Percentiles rank a stretch among this genome's conserved stretches.
These are phyloP conservation scores for Acestrorhynchus altus DNA, from an alignment of 2,797 vertebrate genomes.

Conservation along the genomic window DNA sequence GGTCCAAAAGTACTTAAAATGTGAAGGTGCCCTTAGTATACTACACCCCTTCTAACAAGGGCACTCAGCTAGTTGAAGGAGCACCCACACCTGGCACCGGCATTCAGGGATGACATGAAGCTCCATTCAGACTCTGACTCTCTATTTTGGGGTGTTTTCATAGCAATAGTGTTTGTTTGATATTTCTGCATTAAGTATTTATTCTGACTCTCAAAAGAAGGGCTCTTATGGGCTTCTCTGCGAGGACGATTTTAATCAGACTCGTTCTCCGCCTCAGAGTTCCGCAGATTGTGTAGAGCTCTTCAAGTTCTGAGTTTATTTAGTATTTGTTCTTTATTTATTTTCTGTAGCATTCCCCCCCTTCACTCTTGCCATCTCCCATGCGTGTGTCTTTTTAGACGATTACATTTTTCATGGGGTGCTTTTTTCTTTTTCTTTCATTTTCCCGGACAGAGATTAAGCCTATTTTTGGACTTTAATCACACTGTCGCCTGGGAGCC, in stretches of 20 bases:
- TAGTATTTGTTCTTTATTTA: neutral
- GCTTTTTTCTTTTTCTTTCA: neutral
- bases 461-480: constrained; percentile 17
- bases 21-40: too few relatives aligned
- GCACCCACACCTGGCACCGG: too few relatives aligned
- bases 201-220: constrained; percentile 40
- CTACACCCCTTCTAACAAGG: too few relatives aligned
- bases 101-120: too few relatives aligned
- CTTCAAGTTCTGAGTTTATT: neutral
- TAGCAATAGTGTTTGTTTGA: too few relatives aligned
- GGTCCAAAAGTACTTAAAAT: too few relatives aligned
- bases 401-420: constrained; percentile 11
- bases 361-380: neutral
- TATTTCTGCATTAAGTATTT: constrained; percentile 17
- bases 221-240: constrained; percentile 20
- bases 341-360: neutral
- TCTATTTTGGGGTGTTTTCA: too few relatives aligned
- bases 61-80: too few relatives aligned
- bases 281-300: neutral
- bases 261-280: neutral
- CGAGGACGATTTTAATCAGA: constrained; percentile 30
- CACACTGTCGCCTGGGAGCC: neutral
- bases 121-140: too few relatives aligned
- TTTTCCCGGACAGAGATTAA: neutral
- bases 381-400: neutral